Evolutionary conservation across 2,888 invertebrate species (phyloP).

Genomic region (Andrena marginata): DNA sequence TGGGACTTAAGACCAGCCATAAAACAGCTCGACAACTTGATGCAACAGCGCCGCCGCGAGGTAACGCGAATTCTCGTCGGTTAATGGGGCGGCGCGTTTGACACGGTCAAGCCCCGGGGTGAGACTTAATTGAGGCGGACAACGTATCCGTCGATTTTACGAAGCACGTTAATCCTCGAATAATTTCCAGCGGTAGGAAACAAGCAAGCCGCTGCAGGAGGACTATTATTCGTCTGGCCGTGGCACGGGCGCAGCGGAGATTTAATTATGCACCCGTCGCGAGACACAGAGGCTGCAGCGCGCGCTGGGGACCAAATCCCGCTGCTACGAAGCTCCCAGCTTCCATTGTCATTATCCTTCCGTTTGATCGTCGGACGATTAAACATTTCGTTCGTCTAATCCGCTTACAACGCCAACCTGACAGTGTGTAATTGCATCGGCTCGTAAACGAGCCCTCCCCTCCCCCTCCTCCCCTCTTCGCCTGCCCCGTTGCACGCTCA

Average conservation of each 20-base stretch:
- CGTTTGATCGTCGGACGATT: conserved; percentile 72
- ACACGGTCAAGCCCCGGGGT: conserved; percentile 15
- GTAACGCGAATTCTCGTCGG: conserved; percentile 1
- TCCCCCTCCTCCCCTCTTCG: too few relatives aligned
- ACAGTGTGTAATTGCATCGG: conserved; percentile 64
- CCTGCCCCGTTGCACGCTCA: conserved; percentile 11
- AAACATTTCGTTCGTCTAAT: conserved; percentile 75
- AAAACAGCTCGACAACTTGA: background rate
- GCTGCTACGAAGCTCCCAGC: conserved; percentile 40
- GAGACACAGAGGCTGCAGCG: conserved; percentile 46
- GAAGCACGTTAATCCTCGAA: conserved; percentile 42
- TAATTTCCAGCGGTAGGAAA: conserved; percentile 34
- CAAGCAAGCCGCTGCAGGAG: conserved; percentile 30
- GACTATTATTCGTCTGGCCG: conserved; percentile 40
- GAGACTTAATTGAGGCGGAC: conserved; percentile 28
- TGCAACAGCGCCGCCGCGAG: background rate
- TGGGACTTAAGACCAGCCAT: background rate
- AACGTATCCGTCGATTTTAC: conserved; percentile 33
- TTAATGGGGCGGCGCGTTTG: conserved; percentile 22
- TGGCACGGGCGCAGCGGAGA: conserved; percentile 36
- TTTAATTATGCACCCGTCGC: conserved; percentile 63
- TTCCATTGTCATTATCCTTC: conserved; percentile 67
- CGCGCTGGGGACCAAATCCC: conserved; percentile 45
- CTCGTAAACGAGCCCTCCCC: conserved; percentile 47
- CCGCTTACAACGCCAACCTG: conserved; percentile 65